Percentiles rank a stretch among this genome's conserved stretches.
Conservation (phyloP, 2,113 vertebrate genomes). For the Gobiocypris rarus region DNA sequence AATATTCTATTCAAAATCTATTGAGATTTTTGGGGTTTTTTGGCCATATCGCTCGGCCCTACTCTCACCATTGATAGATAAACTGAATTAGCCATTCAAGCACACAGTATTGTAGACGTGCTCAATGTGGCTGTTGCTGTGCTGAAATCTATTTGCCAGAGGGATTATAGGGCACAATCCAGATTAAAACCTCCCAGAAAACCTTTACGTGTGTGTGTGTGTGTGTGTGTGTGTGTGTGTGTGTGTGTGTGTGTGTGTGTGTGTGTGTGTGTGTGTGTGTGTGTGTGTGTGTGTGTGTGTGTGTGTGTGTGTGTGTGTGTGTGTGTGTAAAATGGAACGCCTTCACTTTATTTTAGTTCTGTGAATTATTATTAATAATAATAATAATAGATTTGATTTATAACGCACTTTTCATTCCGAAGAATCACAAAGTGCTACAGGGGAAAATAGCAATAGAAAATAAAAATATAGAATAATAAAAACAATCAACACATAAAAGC, state of each 20-base stretch:
- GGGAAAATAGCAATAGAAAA: too few relatives aligned
- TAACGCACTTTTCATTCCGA: too few relatives aligned
- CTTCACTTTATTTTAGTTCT: not conserved
- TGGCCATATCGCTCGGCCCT: too few relatives aligned
- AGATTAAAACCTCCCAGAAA: not conserved
- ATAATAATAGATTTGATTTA: too few relatives aligned
- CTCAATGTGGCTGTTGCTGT: not conserved
- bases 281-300: not conserved
- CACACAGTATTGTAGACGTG: not conserved
- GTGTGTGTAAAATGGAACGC: not conserved
- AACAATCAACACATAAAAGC: too few relatives aligned
- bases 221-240: too few relatives aligned
- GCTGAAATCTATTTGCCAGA: not conserved
- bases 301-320: not conserved
- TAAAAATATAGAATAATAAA: too few relatives aligned
- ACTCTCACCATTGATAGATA: too few relatives aligned
- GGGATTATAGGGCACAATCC: not conserved
- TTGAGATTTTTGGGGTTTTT: too few relatives aligned
- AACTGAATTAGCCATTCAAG: not conserved
- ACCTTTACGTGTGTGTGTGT: not conserved
- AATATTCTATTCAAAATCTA: too few relatives aligned
- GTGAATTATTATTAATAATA: too few relatives aligned
- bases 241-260: not conserved
- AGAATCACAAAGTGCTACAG: too few relatives aligned
- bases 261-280: not conserved